Base-by-base conservation (phyloP, 2,888 invertebrate species). In the Agrochola lychnidis region DNA sequence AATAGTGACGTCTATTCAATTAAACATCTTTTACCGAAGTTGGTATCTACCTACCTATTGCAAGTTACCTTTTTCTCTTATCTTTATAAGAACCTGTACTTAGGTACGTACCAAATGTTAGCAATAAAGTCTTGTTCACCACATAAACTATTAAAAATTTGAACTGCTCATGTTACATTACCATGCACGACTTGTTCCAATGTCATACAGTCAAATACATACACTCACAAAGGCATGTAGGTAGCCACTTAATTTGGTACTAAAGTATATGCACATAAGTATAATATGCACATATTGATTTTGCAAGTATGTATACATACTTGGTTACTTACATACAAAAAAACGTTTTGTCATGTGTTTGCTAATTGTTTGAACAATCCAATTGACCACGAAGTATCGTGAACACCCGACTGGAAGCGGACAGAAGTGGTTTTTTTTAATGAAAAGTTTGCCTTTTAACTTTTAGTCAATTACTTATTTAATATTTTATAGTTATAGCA, bases 301-400 rank as follows among this genome's bases (percentile, higher is more conserved):
- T 79, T 69, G 61, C 59, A 83, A 56, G 66, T 75, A 53, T 1
- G 3, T 61, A 76, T 16, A 4, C 56, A 25, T 36, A 67, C 30
- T 2, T 64, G 40, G 59, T 36, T 74, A 56, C n/a, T 25, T 61
- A 76, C 1, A 45, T 25, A 64, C 22, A 36, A 78, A 77, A 78
- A 77, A 87, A 79, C 19, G 48, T 82, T 87, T 88, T 87, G 64
- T 64, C 86, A 76, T 75, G 40, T 71, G 45, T 75, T 75, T 72
- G 86, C 73, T 90, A 90, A 90, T 73, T 78, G 78, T 72, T 80
- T 77, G 45, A 78, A 74, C 76, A 86, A 83, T 89, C 73, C 70
- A 59, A 78, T 63, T 76, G 74, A 76, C 57, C 89, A 85, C 85
- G 86, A 84, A 78, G 45, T 74, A 57, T 62, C 61, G 63, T 61